phyloP scores from a whole-genome alignment of 2,888 invertebrate genomes.

The Chaitophorus viminalis region DNA sequence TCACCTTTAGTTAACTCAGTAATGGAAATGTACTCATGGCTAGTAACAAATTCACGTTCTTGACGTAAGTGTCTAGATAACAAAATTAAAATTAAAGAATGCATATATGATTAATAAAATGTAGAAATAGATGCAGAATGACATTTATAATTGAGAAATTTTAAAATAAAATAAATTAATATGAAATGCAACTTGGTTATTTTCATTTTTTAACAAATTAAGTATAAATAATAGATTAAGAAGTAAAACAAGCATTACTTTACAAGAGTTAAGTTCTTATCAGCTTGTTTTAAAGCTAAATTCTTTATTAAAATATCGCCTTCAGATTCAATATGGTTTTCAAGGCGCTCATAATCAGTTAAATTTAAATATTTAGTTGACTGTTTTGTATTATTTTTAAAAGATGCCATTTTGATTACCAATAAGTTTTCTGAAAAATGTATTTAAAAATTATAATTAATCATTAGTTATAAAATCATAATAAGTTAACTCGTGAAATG shows the following conservation, averaged over 20 bases:
- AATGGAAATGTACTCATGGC: conserved; percentile 62
- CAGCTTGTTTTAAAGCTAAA: conserved; percentile 67
- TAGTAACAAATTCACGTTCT: conserved; percentile 64
- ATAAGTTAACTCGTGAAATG: neutral
- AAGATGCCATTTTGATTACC: conserved; percentile 22
- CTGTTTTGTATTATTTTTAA: conserved; percentile 21
- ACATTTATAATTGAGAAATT: too few species aligned
- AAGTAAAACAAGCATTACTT: conserved; percentile 65
- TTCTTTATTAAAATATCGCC: conserved; percentile 67
- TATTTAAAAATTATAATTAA: neutral
- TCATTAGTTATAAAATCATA: too few species aligned
- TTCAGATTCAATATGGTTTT: conserved; percentile 66
- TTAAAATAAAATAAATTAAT: neutral
- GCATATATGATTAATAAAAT: neutral
- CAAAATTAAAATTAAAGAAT: neutral
- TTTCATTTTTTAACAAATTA: neutral
- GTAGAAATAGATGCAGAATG: neutral
- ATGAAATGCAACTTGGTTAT: neutral
- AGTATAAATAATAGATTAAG: neutral
- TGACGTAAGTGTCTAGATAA: conserved; percentile 64
- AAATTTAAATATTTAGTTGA: conserved; percentile 38
- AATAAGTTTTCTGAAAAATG: neutral
- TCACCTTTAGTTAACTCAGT: conserved; percentile 62
- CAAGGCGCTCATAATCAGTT: conserved; percentile 53
- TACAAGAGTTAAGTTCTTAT: conserved; percentile 66